A percentile compares a stretch with the other conserved stretches of the same genome.
phyloP scores from a whole-genome alignment of 2,888 invertebrate genomes.

The Chironomus riparius region DNA sequence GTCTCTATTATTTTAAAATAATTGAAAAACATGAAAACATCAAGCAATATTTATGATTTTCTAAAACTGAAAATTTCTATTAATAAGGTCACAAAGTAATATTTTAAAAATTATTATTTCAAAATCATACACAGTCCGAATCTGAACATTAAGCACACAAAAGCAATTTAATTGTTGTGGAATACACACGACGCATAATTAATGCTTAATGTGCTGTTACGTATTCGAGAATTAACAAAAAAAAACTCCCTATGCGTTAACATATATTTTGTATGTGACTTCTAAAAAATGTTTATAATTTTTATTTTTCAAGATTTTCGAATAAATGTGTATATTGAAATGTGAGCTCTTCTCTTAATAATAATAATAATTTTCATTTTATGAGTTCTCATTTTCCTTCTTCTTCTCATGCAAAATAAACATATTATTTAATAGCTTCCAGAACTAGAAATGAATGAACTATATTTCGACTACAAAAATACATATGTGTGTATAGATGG shows the following conservation, averaged over 20 bases:
- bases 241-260: neutral
- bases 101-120: neutral
- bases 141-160: neutral
- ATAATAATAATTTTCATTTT: neutral
- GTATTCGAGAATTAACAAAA: neutral
- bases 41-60: too few relatives aligned
- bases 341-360: neutral
- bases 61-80: neutral
- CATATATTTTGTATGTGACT: neutral
- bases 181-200: slow-evolving; percentile 22
- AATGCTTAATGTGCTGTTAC: slow-evolving; percentile 22
- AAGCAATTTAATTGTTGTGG: slow-evolving; percentile 2
- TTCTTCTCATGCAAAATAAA: neutral
- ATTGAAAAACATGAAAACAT: too few relatives aligned
- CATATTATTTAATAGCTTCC: neutral
- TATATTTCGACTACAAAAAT: neutral
- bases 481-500: neutral
- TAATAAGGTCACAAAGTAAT: slow-evolving; percentile 11
- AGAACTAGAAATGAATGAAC: neutral
- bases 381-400: neutral
- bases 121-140: neutral
- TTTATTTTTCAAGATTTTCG: too few relatives aligned
- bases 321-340: neutral
- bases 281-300: too few relatives aligned
- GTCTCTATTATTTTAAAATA: too few relatives aligned